Evolutionary conservation across 2,888 invertebrate species (phyloP).

Genomic region (Patella caerulea): DNA sequence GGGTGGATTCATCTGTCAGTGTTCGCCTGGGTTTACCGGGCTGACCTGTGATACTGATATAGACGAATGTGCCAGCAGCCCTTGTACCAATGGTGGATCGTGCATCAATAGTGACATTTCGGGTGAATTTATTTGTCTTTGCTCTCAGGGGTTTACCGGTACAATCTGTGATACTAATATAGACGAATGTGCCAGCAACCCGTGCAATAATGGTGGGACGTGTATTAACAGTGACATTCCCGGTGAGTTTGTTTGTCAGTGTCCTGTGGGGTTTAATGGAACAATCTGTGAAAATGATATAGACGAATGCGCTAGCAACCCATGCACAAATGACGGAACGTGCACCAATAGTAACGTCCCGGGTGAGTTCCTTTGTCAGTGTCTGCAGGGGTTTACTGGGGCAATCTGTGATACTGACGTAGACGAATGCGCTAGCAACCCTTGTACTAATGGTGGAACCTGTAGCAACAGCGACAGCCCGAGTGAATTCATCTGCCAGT

Average conservation of each 20-base stretch:
- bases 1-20: slow-evolving; percentile 29
- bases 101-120: too few relatives aligned
- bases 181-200: slow-evolving; percentile 92
- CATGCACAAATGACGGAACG: slow-evolving; percentile 14
- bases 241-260: slow-evolving; percentile 30
- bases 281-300: slow-evolving; percentile 35
- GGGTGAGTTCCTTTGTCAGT: too few relatives aligned
- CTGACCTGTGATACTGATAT: slow-evolving; percentile 35
- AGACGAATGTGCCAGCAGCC: slow-evolving; percentile 30
- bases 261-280: slow-evolving; percentile 30
- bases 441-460: slow-evolving; percentile 40
- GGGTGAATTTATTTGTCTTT: too few relatives aligned
- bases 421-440: slow-evolving; percentile 71
- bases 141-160: slow-evolving; percentile 43
- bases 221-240: slow-evolving; percentile 73
- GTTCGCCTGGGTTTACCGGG: slow-evolving; percentile 30
- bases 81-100: slow-evolving; percentile 14
- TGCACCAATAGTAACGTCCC: too few relatives aligned
- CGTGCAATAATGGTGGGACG: slow-evolving; percentile 90
- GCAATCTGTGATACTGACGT: slow-evolving; percentile 36
- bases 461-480: slow-evolving; percentile 44
- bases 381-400: slow-evolving; percentile 43
- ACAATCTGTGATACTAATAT: slow-evolving; percentile 85
- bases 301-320: slow-evolving; percentile 30
- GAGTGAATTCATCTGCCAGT: slow-evolving; percentile 38